Conservation (phyloP, 2,113 vertebrate genomes). For the Helogale parvula region DNA sequence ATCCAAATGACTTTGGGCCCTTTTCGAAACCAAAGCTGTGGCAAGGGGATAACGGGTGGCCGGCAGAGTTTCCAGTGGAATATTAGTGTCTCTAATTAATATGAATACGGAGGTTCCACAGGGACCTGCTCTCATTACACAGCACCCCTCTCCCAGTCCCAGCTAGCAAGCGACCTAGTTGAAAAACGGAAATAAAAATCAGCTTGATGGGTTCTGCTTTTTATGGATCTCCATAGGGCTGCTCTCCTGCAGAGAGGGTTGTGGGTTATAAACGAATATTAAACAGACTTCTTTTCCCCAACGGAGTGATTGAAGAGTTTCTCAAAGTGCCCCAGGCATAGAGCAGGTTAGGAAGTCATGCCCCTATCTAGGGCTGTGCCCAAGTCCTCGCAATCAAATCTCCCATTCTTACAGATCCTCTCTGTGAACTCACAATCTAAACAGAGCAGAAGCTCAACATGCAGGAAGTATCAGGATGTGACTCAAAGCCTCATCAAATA, state of each 20-base stretch:
- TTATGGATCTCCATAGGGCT: not conserved
- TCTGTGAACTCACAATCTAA: not conserved
- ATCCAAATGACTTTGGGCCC: not conserved
- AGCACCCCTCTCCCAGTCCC: not conserved
- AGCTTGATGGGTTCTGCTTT: not conserved
- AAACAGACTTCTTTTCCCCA: not conserved
- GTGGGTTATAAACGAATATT: constrained; percentile 8
- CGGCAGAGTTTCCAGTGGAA: not conserved
- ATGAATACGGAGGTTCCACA: not conserved
- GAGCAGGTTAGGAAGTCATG: not conserved
- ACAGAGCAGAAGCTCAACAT: not conserved
- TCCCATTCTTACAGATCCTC: not conserved
- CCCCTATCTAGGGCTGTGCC: not conserved
- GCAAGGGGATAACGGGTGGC: not conserved
- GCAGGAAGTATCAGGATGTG: not conserved
- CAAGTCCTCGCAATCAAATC: not conserved
- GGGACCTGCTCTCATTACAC: not conserved
- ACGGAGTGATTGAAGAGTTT: constrained; percentile 4
- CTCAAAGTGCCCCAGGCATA: constrained; percentile 5
- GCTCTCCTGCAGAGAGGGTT: not conserved
- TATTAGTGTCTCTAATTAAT: not conserved
- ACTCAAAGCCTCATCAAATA: not conserved
- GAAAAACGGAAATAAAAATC: not conserved
- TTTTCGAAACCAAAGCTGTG: not conserved
- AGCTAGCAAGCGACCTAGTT: not conserved